Percentiles rank a stretch among this genome's conserved stretches.
phyloP scores from a whole-genome alignment of 2,888 invertebrate species.

The Melitaea athalia region DNA sequence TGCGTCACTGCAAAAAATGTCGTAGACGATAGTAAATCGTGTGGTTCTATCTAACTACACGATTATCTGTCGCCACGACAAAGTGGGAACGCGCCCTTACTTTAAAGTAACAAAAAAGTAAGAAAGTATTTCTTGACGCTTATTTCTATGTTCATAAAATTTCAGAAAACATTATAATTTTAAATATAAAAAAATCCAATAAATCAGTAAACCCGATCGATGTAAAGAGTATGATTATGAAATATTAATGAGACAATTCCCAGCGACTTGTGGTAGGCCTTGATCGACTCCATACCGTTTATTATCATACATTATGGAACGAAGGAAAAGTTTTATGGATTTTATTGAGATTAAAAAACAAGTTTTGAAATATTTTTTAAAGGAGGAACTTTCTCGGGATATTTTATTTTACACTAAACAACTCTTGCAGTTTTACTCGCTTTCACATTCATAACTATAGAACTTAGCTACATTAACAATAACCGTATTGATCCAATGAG shows the following conservation, averaged over 20 bases:
- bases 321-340: not conserved
- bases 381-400: not conserved
- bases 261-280: slow-evolving; percentile 61
- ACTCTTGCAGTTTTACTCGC: too few species aligned
- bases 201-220: slow-evolving; percentile 13
- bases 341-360: not conserved
- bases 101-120: not conserved
- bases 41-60: too few species aligned
- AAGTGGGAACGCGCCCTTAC: too few species aligned
- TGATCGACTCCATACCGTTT: slow-evolving; percentile 42
- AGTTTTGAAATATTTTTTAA: not conserved
- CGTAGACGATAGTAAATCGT: too few species aligned
- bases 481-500: too few species aligned
- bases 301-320: slow-evolving; percentile 12
- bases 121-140: too few species aligned
- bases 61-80: too few species aligned
- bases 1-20: too few species aligned
- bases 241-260: slow-evolving; percentile 48
- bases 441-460: too few species aligned
- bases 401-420: not conserved
- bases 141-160: not conserved
- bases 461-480: too few species aligned
- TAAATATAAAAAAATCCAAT: slow-evolving; percentile 14
- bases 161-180: not conserved
- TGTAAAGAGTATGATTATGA: slow-evolving; percentile 27